These are phyloP conservation scores for Caenorhabditis latens DNA, from an alignment of 1,140 invertebrate species.

Conservation along the genomic window DNA sequence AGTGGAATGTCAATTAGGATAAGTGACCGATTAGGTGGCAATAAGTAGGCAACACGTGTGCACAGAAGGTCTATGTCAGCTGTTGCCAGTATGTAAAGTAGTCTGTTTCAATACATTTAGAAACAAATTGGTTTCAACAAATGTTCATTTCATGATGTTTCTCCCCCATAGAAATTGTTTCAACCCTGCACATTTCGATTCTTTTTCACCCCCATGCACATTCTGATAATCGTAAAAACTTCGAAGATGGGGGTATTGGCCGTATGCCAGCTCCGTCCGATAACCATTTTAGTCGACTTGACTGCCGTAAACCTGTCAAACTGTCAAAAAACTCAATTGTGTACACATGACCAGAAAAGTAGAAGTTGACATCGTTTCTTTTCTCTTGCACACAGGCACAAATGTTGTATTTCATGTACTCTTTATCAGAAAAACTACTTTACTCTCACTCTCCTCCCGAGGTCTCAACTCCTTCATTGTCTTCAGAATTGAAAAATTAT, in stretches of 20 bases:
- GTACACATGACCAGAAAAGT: slow-evolving; percentile 43
- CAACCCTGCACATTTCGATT: background rate
- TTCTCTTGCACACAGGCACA: background rate
- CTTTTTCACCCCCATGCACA: slow-evolving; percentile 22
- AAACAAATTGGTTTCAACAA: background rate
- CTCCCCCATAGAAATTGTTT: background rate
- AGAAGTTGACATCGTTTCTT: slow-evolving; percentile 22
- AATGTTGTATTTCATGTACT: slow-evolving; percentile 28
- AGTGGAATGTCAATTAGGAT: slow-evolving; percentile 52
- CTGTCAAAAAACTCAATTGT: slow-evolving; percentile 51
- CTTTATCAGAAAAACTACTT: slow-evolving; percentile 28
- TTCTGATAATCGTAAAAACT: slow-evolving; percentile 46
- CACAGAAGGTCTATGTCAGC: slow-evolving; percentile 26
- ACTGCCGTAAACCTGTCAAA: slow-evolving; percentile 56
- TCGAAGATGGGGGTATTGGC: slow-evolving; percentile 24
- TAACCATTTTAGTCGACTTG: slow-evolving; percentile 42
- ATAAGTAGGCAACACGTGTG: slow-evolving; percentile 45
- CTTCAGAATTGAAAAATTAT: slow-evolving; percentile 2
- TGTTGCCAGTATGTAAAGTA: background rate
- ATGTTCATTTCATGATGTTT: background rate
- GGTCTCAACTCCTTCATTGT: background rate
- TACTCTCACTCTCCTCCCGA: background rate
- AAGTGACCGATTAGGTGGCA: slow-evolving; percentile 54
- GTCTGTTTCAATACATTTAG: background rate
- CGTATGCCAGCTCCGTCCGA: slow-evolving; percentile 29